A percentile compares a stretch with the other conserved stretches of the same genome.
These are phyloP conservation scores for Mycalesis mineus DNA, from an alignment of 2,888 invertebrate genomes.

Conservation along the genomic window DNA sequence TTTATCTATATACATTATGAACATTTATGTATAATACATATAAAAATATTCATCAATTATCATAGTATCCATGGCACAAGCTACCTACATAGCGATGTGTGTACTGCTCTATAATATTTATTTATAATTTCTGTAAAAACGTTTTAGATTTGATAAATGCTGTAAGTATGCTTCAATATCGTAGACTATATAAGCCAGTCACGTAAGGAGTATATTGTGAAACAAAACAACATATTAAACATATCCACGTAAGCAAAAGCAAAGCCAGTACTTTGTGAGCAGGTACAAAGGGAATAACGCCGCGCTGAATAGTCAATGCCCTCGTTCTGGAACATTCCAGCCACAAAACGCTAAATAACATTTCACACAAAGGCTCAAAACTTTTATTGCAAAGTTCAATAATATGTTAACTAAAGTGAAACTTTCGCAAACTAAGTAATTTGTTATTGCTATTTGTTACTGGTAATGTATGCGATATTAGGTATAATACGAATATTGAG, in stretches of 20 bases:
- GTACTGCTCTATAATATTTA: too few relatives aligned
- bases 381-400: background rate
- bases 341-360: background rate
- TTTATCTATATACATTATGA: too few relatives aligned
- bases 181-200: too few relatives aligned
- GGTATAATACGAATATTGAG: too few relatives aligned
- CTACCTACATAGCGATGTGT: too few relatives aligned
- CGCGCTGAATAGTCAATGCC: slow-evolving; percentile 1
- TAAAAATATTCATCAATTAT: too few relatives aligned
- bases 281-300: background rate
- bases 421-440: background rate
- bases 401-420: background rate
- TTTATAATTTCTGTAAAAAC: too few relatives aligned
- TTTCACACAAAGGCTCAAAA: background rate
- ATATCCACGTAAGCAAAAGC: background rate
- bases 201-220: too few relatives aligned
- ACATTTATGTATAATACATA: too few relatives aligned
- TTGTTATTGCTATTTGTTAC: background rate
- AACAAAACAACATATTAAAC: background rate
- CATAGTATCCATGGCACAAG: too few relatives aligned
- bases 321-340: background rate
- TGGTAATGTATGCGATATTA: background rate
- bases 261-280: background rate
- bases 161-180: too few relatives aligned
- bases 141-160: too few relatives aligned